A percentile compares a stretch with the other conserved stretches of the same genome.
phyloP scores from a whole-genome alignment of 2,888 invertebrate species.

The Argynnis bischoffii region DNA sequence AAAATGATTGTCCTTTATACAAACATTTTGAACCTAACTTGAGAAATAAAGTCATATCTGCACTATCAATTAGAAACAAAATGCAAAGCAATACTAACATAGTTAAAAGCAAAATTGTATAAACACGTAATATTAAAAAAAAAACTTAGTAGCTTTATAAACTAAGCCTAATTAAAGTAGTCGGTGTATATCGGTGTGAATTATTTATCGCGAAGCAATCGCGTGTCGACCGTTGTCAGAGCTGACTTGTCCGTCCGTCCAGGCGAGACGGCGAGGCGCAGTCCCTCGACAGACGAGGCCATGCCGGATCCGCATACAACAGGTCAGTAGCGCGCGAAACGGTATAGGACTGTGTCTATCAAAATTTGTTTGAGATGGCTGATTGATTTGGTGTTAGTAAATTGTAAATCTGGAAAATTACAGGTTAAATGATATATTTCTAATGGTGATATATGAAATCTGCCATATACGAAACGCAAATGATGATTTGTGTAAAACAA shows the following conservation, averaged over 20 bases:
- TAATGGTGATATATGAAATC: neutral
- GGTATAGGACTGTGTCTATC: slow-evolving; percentile 62
- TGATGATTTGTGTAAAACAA: too few species aligned
- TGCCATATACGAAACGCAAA: neutral
- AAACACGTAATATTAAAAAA: neutral
- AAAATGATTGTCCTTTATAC: too few species aligned
- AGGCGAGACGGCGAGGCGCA: slow-evolving; percentile 86
- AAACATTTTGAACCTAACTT: too few species aligned
- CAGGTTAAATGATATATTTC: too few species aligned
- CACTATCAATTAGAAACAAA: too few species aligned
- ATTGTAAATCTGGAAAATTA: too few species aligned
- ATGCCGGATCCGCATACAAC: slow-evolving; percentile 82
- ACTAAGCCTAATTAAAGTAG: slow-evolving; percentile 16
- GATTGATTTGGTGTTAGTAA: slow-evolving; percentile 4
- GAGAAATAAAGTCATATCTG: too few species aligned
- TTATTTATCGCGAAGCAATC: slow-evolving; percentile 32
- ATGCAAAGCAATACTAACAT: neutral
- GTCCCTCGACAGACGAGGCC: slow-evolving; percentile 86
- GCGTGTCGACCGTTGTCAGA: slow-evolving; percentile 45
- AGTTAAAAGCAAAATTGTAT: neutral
- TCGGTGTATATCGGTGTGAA: slow-evolving; percentile 29
- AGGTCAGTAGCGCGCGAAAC: slow-evolving; percentile 83
- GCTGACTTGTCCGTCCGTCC: slow-evolving; percentile 52
- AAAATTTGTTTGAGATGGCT: slow-evolving; percentile 17
- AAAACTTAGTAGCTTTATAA: slow-evolving; percentile 10